Evolutionary conservation across 2,113 vertebrate genomes (phyloP).

Genomic region (Glaucidium brasilianum): DNA sequence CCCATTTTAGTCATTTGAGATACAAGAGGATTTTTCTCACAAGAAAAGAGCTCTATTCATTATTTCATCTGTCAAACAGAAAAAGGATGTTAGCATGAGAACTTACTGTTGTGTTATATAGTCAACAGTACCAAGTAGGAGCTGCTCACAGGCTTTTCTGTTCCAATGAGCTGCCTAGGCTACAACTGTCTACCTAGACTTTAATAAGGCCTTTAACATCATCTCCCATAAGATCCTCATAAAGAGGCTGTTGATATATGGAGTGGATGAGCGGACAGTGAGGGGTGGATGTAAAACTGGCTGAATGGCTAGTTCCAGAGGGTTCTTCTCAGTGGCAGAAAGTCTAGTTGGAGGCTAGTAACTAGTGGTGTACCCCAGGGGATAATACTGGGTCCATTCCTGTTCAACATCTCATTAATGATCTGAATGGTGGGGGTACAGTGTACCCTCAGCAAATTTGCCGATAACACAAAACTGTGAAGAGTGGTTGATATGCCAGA

Average conservation of each 20-base stretch:
- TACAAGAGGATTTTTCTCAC: background rate
- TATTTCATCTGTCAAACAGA: background rate
- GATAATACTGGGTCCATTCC: background rate
- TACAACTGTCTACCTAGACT: background rate
- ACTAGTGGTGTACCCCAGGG: background rate
- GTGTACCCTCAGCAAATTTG: background rate
- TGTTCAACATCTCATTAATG: background rate
- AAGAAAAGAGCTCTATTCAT: background rate
- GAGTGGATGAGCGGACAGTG: background rate
- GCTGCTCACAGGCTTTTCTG: background rate
- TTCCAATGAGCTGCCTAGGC: background rate
- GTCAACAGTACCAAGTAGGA: background rate
- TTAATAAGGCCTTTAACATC: background rate
- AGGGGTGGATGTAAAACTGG: background rate
- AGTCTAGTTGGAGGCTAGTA: background rate
- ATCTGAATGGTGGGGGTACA: background rate
- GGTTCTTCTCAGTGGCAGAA: background rate
- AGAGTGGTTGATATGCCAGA: background rate
- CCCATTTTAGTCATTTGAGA: background rate
- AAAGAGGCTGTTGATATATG: background rate
- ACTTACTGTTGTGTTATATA: background rate
- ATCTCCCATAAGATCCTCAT: background rate
- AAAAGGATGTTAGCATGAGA: background rate
- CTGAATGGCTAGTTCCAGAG: background rate
- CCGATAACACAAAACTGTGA: background rate